phyloP scores from a whole-genome alignment of 1,140 invertebrate genomes.

The Akabosia matsudoensis region DNA sequence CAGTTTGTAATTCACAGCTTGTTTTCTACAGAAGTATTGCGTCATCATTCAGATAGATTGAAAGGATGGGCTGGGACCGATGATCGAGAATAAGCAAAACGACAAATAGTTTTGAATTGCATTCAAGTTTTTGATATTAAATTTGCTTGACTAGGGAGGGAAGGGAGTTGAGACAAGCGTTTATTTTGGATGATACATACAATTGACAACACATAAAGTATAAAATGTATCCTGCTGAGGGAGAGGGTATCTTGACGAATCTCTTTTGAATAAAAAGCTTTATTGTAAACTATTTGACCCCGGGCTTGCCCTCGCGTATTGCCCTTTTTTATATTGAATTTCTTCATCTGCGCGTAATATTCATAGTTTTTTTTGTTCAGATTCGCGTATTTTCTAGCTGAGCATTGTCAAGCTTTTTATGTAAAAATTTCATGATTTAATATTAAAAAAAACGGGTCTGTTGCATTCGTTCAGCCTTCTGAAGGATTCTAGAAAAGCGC shows the following conservation, averaged over 20 bases:
- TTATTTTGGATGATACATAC: too few species aligned
- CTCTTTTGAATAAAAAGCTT: background rate
- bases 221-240: background rate
- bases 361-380: background rate
- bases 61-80: background rate
- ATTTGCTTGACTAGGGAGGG: background rate
- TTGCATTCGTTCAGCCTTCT: too few species aligned
- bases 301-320: background rate
- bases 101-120: background rate
- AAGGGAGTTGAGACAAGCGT: background rate
- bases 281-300: conserved; percentile 17
- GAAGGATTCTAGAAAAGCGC: too few species aligned
- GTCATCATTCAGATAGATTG: background rate
- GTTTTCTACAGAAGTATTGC: background rate
- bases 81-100: background rate
- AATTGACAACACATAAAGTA: background rate
- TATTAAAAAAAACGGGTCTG: too few species aligned
- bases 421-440: too few species aligned
- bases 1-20: background rate
- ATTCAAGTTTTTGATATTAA: background rate
- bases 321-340: background rate
- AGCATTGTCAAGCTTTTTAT: background rate
- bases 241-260: background rate
- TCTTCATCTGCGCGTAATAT: background rate
- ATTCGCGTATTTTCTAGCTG: background rate